Conservation (phyloP, 2,113 vertebrate genomes). For the Pseudorasbora parva region DNA sequence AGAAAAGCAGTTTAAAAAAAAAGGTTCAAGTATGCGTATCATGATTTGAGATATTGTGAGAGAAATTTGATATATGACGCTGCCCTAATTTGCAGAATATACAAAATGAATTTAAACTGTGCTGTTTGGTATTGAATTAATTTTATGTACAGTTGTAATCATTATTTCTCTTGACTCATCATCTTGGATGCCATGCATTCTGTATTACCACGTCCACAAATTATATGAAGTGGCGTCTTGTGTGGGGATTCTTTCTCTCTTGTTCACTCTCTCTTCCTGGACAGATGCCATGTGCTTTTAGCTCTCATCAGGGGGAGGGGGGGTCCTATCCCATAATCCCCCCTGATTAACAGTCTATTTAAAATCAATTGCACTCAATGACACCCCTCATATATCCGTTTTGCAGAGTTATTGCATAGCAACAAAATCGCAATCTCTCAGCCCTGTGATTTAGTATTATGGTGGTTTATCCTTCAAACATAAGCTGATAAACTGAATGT, state of each 20-base stretch:
- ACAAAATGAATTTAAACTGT: background rate
- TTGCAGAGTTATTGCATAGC: slow-evolving; percentile 16
- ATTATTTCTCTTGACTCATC: background rate
- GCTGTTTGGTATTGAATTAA: background rate
- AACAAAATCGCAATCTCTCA: slow-evolving; percentile 25
- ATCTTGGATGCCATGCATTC: background rate
- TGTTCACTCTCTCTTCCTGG: slow-evolving; percentile 50
- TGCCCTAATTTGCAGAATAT: background rate
- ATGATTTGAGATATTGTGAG: background rate
- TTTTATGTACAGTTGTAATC: background rate
- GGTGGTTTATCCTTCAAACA: slow-evolving; percentile 53
- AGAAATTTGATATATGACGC: background rate
- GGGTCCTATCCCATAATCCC: slow-evolving; percentile 60
- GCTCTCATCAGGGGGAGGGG: slow-evolving; percentile 7
- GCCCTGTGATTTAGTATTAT: slow-evolving; percentile 28
- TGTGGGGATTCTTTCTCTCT: slow-evolving; percentile 33
- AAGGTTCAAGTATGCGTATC: background rate
- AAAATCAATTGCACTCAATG: slow-evolving; percentile 20
- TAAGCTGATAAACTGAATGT: slow-evolving; percentile 74
- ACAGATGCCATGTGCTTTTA: slow-evolving; percentile 55
- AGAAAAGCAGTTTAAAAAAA: no score
- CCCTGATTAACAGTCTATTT: slow-evolving; percentile 45
- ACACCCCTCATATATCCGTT: slow-evolving; percentile 4
- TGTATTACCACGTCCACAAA: background rate
- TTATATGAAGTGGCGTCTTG: slow-evolving; percentile 49